Conservation (phyloP, 2,888 invertebrate species). For the Hypena proboscidalis region DNA sequence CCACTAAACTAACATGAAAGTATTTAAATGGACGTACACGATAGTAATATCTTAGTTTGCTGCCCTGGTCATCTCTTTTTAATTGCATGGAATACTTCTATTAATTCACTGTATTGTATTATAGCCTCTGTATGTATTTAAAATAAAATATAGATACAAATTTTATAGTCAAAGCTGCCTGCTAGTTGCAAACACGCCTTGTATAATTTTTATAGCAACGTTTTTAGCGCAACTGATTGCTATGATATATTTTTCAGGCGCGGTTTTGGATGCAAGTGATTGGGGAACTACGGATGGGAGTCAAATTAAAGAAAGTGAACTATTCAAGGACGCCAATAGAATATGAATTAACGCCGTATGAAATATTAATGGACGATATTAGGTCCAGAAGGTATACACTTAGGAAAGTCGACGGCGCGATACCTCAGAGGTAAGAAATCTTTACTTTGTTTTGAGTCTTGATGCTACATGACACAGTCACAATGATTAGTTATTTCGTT, state of each 20-base stretch:
- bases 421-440: conserved; percentile 84
- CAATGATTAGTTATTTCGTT: too few species aligned
- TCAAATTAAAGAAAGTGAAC: conserved; percentile 95
- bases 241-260: conserved; percentile 86
- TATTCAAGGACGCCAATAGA: conserved; percentile 92
- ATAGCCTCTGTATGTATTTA: too few species aligned
- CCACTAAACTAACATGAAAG: too few species aligned
- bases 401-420: conserved; percentile 93
- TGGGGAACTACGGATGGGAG: conserved; percentile 95
- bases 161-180: background rate
- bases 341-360: conserved; percentile 97
- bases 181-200: conserved; percentile 42
- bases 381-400: conserved; percentile 95
- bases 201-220: conserved; percentile 52
- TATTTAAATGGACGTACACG: too few species aligned
- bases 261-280: conserved; percentile 98
- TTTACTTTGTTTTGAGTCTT: conserved; percentile 3
- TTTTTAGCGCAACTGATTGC: conserved; percentile 24
- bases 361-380: conserved; percentile 98
- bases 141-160: too few species aligned
- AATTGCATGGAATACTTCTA: too few species aligned
- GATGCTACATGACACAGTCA: too few species aligned
- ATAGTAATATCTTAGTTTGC: too few species aligned
- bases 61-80: too few species aligned
- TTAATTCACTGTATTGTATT: too few species aligned